These are phyloP conservation scores for Metallyticus violacea DNA, from an alignment of 2,888 invertebrate genomes.

Conservation along the genomic window DNA sequence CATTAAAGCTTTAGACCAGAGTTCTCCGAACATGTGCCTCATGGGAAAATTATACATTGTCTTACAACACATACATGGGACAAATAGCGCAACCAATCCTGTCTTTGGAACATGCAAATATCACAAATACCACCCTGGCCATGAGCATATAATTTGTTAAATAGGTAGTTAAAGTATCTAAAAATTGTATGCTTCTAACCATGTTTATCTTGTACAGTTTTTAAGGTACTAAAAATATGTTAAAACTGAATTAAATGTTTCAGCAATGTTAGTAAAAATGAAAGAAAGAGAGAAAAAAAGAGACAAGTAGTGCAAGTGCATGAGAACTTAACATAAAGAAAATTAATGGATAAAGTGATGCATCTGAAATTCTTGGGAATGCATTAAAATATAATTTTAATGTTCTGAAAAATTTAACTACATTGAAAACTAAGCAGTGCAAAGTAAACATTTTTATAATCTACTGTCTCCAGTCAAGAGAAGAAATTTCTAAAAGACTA, in stretches of 20 bases:
- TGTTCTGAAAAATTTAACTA: too few relatives aligned
- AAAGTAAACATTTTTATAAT: too few relatives aligned
- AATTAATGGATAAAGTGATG: too few relatives aligned
- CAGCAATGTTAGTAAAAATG: neutral
- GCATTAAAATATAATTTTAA: too few relatives aligned
- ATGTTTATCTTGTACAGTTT: neutral
- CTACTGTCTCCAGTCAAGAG: too few relatives aligned
- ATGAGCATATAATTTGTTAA: neutral
- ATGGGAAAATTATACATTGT: neutral
- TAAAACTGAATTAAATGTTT: too few relatives aligned
- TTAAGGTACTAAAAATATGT: neutral
- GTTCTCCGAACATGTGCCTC: neutral
- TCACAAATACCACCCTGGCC: neutral
- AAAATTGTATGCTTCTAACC: neutral
- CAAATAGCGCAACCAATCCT: neutral
- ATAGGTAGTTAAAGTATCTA: neutral
- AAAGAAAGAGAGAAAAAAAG: too few relatives aligned
- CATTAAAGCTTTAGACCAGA: slow-evolving; percentile 13
- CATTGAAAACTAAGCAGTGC: too few relatives aligned
- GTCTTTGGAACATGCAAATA: neutral
- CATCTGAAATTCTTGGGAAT: too few relatives aligned
- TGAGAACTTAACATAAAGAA: too few relatives aligned
- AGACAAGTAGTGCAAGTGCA: too few relatives aligned
- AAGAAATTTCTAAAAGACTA: too few relatives aligned
- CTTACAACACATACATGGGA: neutral